Percentiles rank a stretch among this genome's conserved stretches.
These are phyloP conservation scores for Nomada ruficornis DNA, from an alignment of 2,888 invertebrate species.

Conservation along the genomic window DNA sequence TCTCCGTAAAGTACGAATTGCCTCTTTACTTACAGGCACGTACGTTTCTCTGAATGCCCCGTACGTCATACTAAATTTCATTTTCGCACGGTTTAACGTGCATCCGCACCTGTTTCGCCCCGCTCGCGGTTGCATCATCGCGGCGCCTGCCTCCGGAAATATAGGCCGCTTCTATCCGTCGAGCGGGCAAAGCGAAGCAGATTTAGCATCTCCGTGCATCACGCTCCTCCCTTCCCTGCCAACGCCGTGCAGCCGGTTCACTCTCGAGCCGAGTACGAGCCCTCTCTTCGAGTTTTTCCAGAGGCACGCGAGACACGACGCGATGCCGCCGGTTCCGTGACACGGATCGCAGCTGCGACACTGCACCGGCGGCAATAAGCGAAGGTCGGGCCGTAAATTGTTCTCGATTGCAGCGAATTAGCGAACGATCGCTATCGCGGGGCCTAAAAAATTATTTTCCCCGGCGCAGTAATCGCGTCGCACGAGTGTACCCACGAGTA, in stretches of 20 bases:
- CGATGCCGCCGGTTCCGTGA: slow-evolving; percentile 42
- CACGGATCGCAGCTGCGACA: slow-evolving; percentile 44
- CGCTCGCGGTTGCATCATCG: slow-evolving; percentile 60
- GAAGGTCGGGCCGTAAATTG: slow-evolving; percentile 65
- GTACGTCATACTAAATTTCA: slow-evolving; percentile 40
- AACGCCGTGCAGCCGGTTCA: slow-evolving; percentile 1
- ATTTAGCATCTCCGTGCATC: slow-evolving; percentile 60
- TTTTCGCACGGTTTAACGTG: slow-evolving; percentile 33
- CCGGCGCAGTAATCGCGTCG: slow-evolving; percentile 7
- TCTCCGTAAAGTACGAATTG: slow-evolving; percentile 6
- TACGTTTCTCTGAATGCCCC: neutral
- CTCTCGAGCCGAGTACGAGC: slow-evolving; percentile 11
- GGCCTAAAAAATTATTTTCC: slow-evolving; percentile 59
- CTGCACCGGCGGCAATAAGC: slow-evolving; percentile 38
- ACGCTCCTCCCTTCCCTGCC: neutral
- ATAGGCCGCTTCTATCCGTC: slow-evolving; percentile 63
- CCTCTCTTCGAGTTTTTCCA: slow-evolving; percentile 59
- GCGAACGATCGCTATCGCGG: slow-evolving; percentile 63
- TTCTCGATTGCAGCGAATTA: slow-evolving; percentile 69
- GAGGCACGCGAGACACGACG: slow-evolving; percentile 28
- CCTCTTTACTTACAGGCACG: slow-evolving; percentile 1
- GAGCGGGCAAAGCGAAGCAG: slow-evolving; percentile 31
- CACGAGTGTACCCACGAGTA: neutral
- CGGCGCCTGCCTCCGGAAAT: slow-evolving; percentile 60
- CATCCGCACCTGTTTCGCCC: slow-evolving; percentile 62